Evolutionary conservation across 23 tunicate genomes (phyloP), one percentile per base, ranked within the genome.

Genomic region (Diplosoma virens): DNA sequence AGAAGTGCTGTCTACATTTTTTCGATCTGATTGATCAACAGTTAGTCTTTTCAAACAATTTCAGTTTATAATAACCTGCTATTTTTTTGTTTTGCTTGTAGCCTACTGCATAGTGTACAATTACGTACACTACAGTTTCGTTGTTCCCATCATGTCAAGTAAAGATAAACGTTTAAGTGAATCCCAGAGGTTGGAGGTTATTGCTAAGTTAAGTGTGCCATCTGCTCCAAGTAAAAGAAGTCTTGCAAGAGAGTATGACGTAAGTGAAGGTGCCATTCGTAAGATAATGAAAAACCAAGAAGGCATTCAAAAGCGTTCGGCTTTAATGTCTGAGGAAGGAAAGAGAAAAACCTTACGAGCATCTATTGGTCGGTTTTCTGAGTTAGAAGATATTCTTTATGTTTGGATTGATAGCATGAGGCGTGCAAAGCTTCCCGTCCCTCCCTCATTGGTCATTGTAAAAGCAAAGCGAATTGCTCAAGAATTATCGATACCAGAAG

Each of bases 391-490:
- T 59, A 64, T 58, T 59, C 73, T 75, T 64, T 64, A 75, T 59
- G 33, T 30, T 75, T 77, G 75, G 82, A 77, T 77, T 77, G 82
- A 64, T 77, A 33, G 75, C 55, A 63, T 77, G 75, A 48, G 84
- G 18, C 35, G 32, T 37, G 84, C 79, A 79, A 79, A 35, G 6
- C 63, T 79, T 71, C 79, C 84, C 35, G 61, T 45, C 41, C 64
- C 84, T 16, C 64, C 84, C 63, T 79, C 84, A 79, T 25, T 79
- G 36, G 81, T 71, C 84, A 79, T 79, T 79, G 59, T 34, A 37
- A 79, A 73, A 79, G 81, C 78, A 73, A 79, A 79, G 37, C 79
- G 32, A 70, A 70, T 79, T 23, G 84, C 81, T 79, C 63, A 73
- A 41, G 81, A 79, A 47, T 47, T 70, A 41, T 70, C 79, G 23